Evolutionary conservation across 2,888 invertebrate genomes (phyloP).

Genomic region (Ischnura elegans): DNA sequence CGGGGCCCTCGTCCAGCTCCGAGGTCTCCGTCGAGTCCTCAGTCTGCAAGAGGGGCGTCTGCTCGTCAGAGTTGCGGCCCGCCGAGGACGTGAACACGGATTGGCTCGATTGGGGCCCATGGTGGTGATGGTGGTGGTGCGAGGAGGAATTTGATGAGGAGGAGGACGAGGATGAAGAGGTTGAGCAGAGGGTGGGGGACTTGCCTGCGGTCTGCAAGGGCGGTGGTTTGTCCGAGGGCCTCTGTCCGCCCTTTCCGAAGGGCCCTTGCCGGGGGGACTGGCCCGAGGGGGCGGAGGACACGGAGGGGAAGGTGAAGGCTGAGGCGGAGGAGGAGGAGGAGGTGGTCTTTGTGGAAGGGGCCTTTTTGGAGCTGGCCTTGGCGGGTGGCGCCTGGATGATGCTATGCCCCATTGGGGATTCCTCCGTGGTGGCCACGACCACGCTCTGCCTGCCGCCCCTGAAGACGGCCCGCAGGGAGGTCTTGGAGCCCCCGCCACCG

Average conservation of each 20-base stretch:
- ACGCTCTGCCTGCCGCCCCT: slow-evolving; percentile 46
- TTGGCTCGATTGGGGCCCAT: slow-evolving; percentile 69
- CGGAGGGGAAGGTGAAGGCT: not conserved
- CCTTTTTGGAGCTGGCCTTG: slow-evolving; percentile 71
- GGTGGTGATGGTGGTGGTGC: not conserved
- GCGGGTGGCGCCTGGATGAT: slow-evolving; percentile 74
- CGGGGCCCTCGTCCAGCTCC: slow-evolving; percentile 69
- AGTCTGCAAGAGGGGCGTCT: slow-evolving; percentile 73
- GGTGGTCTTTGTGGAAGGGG: slow-evolving; percentile 67
- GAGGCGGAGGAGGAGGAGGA: slow-evolving; percentile 1
- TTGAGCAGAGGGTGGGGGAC: slow-evolving; percentile 73
- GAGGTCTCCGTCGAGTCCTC: slow-evolving; percentile 71
- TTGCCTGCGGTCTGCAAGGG: not conserved
- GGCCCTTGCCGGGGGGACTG: slow-evolving; percentile 49
- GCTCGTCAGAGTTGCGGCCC: slow-evolving; percentile 79
- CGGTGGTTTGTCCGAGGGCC: slow-evolving; percentile 38
- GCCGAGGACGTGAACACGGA: slow-evolving; percentile 75
- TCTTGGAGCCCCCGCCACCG: slow-evolving; percentile 36
- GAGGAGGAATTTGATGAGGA: slow-evolving; percentile 72
- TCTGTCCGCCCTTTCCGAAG: slow-evolving; percentile 69
- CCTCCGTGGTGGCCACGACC: slow-evolving; percentile 73
- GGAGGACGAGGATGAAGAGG: slow-evolving; percentile 72
- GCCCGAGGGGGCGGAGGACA: slow-evolving; percentile 12
- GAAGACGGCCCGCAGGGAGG: slow-evolving; percentile 46
- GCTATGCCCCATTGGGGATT: slow-evolving; percentile 70